Conservation (phyloP, 2,797 vertebrate species). For the Leucoraja ocellata region DNA sequence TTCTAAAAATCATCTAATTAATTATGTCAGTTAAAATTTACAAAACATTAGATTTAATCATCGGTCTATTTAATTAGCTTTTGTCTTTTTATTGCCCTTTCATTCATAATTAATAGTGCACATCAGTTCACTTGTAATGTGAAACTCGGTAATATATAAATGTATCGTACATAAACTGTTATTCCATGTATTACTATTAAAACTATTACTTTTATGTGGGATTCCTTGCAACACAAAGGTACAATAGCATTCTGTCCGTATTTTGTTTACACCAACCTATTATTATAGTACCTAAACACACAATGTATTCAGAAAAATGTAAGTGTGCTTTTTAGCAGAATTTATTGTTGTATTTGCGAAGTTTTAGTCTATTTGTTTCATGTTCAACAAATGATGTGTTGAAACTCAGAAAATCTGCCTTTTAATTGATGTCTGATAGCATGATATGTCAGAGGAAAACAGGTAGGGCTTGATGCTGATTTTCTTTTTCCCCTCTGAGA, state of each 20-base stretch:
- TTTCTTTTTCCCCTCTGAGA: background rate
- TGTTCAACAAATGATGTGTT: slow-evolving; percentile 23
- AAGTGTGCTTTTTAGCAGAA: background rate
- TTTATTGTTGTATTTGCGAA: background rate
- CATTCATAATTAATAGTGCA: background rate
- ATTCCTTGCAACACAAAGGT: background rate
- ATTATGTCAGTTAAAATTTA: background rate
- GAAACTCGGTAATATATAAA: background rate
- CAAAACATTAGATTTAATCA: background rate
- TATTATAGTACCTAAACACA: background rate
- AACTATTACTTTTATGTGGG: background rate
- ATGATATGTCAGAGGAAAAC: slow-evolving; percentile 13
- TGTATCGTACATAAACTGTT: background rate
- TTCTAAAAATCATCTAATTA: background rate
- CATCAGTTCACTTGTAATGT: background rate
- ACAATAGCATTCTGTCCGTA: background rate
- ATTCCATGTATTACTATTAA: background rate
- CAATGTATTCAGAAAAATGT: background rate
- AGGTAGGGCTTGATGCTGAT: slow-evolving; percentile 7
- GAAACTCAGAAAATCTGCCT: background rate
- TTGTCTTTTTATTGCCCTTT: background rate
- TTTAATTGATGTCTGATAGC: slow-evolving; percentile 18
- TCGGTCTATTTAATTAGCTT: background rate
- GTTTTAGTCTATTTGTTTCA: slow-evolving; percentile 6
- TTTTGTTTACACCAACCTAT: background rate